Percentiles rank a stretch among this genome's conserved stretches.
Evolutionary conservation across 2,113 vertebrate species (phyloP).

Genomic region (Hemichromis elongatus): DNA sequence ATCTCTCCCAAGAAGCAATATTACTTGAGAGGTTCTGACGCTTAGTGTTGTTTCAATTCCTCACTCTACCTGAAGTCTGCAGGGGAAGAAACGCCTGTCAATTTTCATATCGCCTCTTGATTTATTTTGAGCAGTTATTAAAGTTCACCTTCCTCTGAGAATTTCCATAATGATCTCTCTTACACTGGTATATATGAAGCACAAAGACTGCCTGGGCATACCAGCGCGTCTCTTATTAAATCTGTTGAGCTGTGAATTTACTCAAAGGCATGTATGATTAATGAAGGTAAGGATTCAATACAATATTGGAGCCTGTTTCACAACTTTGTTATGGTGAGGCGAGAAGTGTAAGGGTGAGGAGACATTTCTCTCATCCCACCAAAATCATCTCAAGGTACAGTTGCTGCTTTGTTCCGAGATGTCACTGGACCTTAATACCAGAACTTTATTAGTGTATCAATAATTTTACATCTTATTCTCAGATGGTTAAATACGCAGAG

Average conservation of each 20-base stretch:
- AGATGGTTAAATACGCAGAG: neutral
- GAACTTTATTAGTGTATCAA: neutral
- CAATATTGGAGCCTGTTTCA: slow-evolving; percentile 35
- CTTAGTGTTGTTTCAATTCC: slow-evolving; percentile 46
- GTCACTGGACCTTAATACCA: neutral
- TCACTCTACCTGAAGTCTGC: slow-evolving; percentile 38
- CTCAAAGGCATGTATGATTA: slow-evolving; percentile 66
- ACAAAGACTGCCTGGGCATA: slow-evolving; percentile 25
- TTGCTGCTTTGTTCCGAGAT: neutral
- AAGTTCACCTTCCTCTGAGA: slow-evolving; percentile 54
- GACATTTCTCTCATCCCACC: neutral
- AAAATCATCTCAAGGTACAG: neutral
- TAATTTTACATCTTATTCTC: neutral
- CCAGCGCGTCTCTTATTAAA: slow-evolving; percentile 56
- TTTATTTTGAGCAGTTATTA: slow-evolving; percentile 69
- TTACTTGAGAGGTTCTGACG: slow-evolving; percentile 37
- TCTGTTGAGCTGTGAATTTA: slow-evolving; percentile 63
- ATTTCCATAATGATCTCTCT: slow-evolving; percentile 66
- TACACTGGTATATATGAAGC: slow-evolving; percentile 34
- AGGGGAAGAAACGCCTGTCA: slow-evolving; percentile 50
- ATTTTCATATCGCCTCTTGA: slow-evolving; percentile 59
- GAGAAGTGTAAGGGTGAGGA: neutral
- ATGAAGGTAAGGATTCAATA: slow-evolving; percentile 50
- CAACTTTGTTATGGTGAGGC: neutral
- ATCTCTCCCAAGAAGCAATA: slow-evolving; percentile 53